These are phyloP conservation scores for Stramonita haemastoma DNA, from an alignment of 2,888 invertebrate species.

Conservation along the genomic window DNA sequence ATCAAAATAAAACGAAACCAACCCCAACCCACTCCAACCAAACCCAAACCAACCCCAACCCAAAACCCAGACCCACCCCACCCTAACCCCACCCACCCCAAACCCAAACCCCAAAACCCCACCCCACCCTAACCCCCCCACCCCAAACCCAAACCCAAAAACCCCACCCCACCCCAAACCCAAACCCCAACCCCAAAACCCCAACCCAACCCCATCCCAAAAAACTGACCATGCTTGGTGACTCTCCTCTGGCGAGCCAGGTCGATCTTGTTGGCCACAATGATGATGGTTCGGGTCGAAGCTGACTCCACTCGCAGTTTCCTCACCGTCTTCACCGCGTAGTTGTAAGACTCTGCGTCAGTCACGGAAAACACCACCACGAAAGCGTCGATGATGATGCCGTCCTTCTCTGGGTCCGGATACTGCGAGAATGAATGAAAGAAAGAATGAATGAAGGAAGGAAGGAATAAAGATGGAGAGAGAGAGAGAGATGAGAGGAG, in stretches of 20 bases:
- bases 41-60: too few species aligned
- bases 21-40: too few species aligned
- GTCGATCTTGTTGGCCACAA: conserved; percentile 53
- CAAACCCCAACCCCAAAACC: not conserved
- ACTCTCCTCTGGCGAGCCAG: conserved; percentile 47
- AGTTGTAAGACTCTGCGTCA: conserved; percentile 47
- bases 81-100: too few species aligned
- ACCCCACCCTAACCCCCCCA: too few species aligned
- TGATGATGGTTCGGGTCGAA: conserved; percentile 44
- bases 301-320: conserved; percentile 45
- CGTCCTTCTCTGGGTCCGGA: conserved; percentile 47
- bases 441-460: not conserved
- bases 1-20: too few species aligned
- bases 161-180: too few species aligned
- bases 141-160: too few species aligned
- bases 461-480: not conserved
- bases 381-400: conserved; percentile 49
- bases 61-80: too few species aligned
- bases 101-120: too few species aligned
- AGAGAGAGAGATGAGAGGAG: not conserved
- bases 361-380: conserved; percentile 51
- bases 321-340: conserved; percentile 46
- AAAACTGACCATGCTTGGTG: conserved; percentile 46
- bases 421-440: not conserved
- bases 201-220: not conserved